Percentiles rank a stretch among this genome's conserved stretches.
These are phyloP conservation scores for Lepus europaeus DNA, from an alignment of 2,113 vertebrate genomes.

Conservation along the genomic window DNA sequence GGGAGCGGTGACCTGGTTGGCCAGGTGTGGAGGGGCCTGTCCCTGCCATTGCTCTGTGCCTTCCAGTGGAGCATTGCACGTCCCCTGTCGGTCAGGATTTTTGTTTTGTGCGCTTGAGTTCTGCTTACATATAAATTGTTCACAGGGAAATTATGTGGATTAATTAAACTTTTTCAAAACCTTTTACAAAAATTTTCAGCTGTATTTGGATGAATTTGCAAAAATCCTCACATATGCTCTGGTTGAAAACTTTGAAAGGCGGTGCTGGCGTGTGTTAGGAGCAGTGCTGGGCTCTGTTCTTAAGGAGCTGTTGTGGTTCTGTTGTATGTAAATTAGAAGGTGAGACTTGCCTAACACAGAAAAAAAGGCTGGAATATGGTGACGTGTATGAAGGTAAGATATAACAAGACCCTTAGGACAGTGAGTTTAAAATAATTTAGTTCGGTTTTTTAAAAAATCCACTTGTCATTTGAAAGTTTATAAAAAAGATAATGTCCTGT, in stretches of 20 bases:
- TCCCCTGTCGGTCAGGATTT: neutral
- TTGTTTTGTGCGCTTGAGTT: conserved; percentile 14
- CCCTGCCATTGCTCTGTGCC: neutral
- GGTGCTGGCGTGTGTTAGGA: neutral
- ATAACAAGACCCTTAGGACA: neutral
- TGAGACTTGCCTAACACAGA: neutral
- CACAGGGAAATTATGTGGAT: neutral
- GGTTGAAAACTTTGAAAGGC: neutral
- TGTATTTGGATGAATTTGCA: neutral
- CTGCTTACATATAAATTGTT: neutral
- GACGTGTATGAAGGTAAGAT: neutral
- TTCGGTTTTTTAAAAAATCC: conserved; percentile 11
- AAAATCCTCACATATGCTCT: neutral
- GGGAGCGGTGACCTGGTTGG: neutral
- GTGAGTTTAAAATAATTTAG: neutral
- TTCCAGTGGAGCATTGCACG: neutral
- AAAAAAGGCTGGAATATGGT: neutral
- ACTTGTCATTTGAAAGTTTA: conserved; percentile 22
- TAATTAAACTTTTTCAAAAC: neutral
- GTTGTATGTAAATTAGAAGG: neutral
- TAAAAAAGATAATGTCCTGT: neutral
- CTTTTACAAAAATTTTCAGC: neutral
- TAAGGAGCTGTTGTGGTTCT: neutral
- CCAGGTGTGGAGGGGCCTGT: neutral
- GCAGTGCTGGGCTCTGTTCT: neutral